A percentile compares a stretch with the other conserved stretches of the same genome.
Evolutionary conservation across 2,888 invertebrate species (phyloP).

Genomic region (Microctonus aethiopoides): DNA sequence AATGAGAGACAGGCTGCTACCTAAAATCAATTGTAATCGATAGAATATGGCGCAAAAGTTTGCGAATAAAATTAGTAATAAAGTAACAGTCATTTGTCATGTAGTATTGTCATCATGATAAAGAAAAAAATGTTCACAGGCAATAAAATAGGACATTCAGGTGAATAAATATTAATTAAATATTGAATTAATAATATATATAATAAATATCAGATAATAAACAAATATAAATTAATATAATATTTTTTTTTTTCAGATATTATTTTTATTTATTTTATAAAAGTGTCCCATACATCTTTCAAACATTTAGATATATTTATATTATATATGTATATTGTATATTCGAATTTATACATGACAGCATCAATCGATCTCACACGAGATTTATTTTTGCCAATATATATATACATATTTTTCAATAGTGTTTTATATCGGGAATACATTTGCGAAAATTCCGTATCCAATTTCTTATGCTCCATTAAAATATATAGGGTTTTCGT

Average conservation of each 20-base stretch:
- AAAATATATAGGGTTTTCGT: background rate
- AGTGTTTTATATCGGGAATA: background rate
- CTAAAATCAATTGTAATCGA: slow-evolving; percentile 38
- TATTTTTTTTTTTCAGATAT: no score
- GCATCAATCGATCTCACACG: background rate
- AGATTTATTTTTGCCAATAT: background rate
- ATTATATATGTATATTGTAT: background rate
- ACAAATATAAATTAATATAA: no score
- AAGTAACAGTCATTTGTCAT: slow-evolving; percentile 32
- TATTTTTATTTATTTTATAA: background rate
- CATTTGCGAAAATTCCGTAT: background rate
- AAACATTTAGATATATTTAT: no score
- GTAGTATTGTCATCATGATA: background rate
- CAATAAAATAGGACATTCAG: no score
- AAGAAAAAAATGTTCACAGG: no score
- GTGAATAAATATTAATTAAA: no score
- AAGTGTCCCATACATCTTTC: no score
- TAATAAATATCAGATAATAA: no score
- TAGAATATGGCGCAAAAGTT: slow-evolving; percentile 40
- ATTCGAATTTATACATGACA: background rate
- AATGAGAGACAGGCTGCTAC: slow-evolving; percentile 43
- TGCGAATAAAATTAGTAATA: slow-evolving; percentile 31
- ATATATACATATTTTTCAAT: background rate
- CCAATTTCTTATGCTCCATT: background rate
- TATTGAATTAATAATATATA: no score